A percentile compares a stretch with the other conserved stretches of the same genome.
phyloP scores from a whole-genome alignment of 2,113 vertebrate species.

The Lucifuga dentata region DNA sequence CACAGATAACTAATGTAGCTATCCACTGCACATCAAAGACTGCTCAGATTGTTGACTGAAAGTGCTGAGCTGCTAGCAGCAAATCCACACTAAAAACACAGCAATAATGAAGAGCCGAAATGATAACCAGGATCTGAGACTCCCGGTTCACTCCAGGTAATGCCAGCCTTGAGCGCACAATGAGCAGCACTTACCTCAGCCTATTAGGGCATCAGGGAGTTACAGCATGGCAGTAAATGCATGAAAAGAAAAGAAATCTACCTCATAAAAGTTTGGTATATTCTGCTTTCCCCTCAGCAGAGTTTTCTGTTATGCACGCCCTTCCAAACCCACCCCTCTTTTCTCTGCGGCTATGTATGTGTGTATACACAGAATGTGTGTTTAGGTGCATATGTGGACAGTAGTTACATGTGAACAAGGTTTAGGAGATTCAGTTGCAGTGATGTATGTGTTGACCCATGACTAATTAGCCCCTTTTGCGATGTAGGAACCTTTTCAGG shows the following conservation, averaged over 20 bases:
- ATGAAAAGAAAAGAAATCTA: neutral
- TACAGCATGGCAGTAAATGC: constrained; percentile 25
- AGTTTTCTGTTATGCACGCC: constrained; percentile 12
- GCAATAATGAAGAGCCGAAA: constrained; percentile 22
- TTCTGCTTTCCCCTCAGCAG: neutral
- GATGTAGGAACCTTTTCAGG: too few relatives aligned
- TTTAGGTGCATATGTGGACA: too few relatives aligned
- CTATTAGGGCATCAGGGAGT: neutral
- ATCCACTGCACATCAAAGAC: constrained; percentile 41
- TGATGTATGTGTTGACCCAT: too few relatives aligned
- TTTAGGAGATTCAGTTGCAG: too few relatives aligned
- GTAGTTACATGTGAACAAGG: too few relatives aligned
- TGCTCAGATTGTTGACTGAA: constrained; percentile 15
- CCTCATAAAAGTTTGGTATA: constrained; percentile 7
- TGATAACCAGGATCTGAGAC: constrained; percentile 8
- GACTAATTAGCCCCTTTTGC: too few relatives aligned
- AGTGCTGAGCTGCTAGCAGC: constrained; percentile 27
- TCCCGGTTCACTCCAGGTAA: constrained; percentile 7
- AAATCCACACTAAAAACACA: constrained; percentile 26
- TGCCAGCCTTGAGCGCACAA: neutral
- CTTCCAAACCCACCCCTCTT: neutral
- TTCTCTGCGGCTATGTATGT: neutral
- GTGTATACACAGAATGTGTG: neutral
- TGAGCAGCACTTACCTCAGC: constrained; percentile 17
- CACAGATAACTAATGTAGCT: constrained; percentile 46